Evolutionary conservation across 1,140 invertebrate species (phyloP), one percentile per base, ranked within the genome.

Genomic region (Drosophila prosaltans): DNA sequence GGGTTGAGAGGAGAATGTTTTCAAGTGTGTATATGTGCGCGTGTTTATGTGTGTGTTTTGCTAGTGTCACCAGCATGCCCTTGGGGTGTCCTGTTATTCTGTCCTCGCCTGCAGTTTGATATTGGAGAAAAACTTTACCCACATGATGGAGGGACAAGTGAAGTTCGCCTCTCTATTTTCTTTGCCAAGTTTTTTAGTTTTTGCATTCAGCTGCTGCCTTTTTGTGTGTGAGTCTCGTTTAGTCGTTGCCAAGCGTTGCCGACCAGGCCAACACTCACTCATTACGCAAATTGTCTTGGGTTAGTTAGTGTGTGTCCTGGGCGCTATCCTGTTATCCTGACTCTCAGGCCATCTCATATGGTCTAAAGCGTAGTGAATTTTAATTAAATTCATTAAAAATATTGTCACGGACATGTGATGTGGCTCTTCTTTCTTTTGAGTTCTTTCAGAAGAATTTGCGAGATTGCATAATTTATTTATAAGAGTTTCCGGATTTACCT

Each of bases 201-300:
- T 26, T 51, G 45, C 45, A 62, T 36, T 65, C 39, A 65, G 10
- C 61, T 69, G 57, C 30, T 54, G 61, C 28, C n/a, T 43, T 54
- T 57, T 70, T 41, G 45, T 57, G 32, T 16, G 36, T 57, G 32
- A 8, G 36, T 45, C 48, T 57, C 11, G 32, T 26, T 24, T 64
- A 24, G 16, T 24, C 30, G 16, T 51, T 51, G 8, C 21, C 45
- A 48, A 10, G 45, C 16, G 16, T 16, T 11, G 26, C 6, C 21
- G 57, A 59, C 11, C 16, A 24, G n/a, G 36, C 55, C 30, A 32
- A 58, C 78, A 69, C 66, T 70, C 79, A 71, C 66, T 82, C 83
- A 82, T 86, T 86, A 88, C 80, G 83, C 80, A 86, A 83, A 88
- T 83, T 88, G 80, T 80, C 80, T 62, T 82, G 79, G 72, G 69